Percentiles rank a stretch among this genome's conserved stretches.
Evolutionary conservation across 2,113 vertebrate species (phyloP).

Genomic region (Bettongia penicillata): DNA sequence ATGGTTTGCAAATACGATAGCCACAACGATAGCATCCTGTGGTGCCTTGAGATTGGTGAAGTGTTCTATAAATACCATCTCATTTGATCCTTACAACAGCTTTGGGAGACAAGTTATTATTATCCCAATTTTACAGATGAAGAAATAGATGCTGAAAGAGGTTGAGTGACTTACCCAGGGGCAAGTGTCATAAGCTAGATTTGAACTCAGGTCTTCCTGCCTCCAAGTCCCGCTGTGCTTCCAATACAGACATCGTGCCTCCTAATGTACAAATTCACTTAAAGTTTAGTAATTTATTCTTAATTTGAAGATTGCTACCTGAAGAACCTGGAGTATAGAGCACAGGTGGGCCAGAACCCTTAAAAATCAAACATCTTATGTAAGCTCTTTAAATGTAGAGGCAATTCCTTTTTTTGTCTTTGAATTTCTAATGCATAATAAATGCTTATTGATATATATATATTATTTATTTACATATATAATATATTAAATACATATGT

Average conservation of each 20-base stretch:
- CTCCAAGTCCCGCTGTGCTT: neutral
- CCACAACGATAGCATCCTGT: neutral
- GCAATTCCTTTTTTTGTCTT: neutral
- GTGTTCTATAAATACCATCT: neutral
- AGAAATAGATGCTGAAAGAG: neutral
- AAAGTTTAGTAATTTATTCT: conserved; percentile 8
- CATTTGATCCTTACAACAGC: neutral
- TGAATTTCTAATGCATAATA: neutral
- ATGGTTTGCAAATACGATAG: neutral
- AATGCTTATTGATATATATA: neutral
- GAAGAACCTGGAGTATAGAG: neutral
- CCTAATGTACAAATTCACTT: neutral
- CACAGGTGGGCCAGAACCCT: neutral
- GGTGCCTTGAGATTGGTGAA: neutral
- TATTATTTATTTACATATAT: neutral
- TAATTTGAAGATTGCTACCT: neutral
- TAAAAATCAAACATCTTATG: conserved; percentile 9
- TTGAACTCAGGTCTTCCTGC: neutral
- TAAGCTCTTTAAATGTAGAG: neutral
- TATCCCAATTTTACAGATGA: neutral
- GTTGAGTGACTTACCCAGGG: neutral
- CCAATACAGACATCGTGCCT: neutral
- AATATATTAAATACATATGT: neutral
- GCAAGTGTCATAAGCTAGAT: neutral
- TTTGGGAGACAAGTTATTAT: neutral